Conservation (phyloP, 2,113 vertebrate species). For the Xiphias gladius region DNA sequence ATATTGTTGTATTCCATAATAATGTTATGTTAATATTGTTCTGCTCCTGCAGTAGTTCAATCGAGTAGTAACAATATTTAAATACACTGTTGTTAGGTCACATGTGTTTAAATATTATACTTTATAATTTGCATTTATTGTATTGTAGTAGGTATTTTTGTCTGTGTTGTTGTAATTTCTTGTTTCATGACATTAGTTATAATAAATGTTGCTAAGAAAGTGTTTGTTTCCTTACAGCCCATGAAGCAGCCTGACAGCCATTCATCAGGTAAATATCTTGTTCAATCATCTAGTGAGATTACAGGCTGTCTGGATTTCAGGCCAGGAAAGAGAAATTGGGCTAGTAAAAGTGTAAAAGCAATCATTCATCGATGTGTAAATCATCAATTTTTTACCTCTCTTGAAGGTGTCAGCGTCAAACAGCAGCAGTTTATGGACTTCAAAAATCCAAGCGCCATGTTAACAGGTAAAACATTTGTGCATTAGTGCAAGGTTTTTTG, state of each 20-base stretch:
- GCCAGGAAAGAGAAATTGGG: not conserved
- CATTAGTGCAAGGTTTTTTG: no score
- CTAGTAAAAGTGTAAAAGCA: not conserved
- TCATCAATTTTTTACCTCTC: not conserved
- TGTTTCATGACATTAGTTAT: not conserved
- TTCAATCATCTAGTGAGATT: not conserved
- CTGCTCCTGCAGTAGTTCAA: no score
- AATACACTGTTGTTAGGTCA: no score
- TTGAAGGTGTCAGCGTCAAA: not conserved
- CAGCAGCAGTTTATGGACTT: not conserved
- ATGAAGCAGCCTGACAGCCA: fast-evolving
- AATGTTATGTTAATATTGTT: no score
- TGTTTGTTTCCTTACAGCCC: constrained; percentile 39
- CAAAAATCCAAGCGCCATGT: constrained; percentile 48
- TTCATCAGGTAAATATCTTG: constrained; percentile 31
- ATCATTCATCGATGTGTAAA: not conserved
- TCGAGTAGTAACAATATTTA: no score
- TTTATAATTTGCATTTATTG: no score
- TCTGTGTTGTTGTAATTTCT: not conserved
- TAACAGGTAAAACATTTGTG: constrained; percentile 71
- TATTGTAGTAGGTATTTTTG: not conserved
- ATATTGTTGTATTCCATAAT: no score
- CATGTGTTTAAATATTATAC: no score
- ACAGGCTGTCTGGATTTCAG: not conserved
- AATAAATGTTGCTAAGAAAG: not conserved